phyloP scores from a whole-genome alignment of 2,113 vertebrate species.

The Cercocebus atys region DNA sequence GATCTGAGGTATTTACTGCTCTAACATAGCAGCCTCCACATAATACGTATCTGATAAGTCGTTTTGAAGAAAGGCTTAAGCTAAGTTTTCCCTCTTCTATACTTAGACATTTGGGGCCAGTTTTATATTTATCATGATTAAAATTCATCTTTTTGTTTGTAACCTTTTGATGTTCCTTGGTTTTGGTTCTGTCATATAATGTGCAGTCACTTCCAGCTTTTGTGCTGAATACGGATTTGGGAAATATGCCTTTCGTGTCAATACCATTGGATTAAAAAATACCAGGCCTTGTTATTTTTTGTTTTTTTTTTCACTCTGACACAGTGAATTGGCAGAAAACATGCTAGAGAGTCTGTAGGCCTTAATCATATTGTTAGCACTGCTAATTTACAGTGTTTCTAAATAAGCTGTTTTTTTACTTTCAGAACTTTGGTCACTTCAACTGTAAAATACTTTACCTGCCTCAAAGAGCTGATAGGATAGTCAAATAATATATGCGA shows the following conservation, averaged over 20 bases:
- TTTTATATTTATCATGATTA: constrained; percentile 29
- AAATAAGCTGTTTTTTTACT: background rate
- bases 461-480: background rate
- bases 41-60: background rate
- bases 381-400: background rate
- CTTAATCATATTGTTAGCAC: constrained; percentile 14
- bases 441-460: constrained; percentile 29
- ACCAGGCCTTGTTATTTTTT: background rate
- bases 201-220: constrained; percentile 11
- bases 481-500: background rate
- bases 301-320: background rate
- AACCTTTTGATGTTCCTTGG: constrained; percentile 23
- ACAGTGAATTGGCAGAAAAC: background rate
- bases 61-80: background rate
- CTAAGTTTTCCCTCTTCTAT: background rate
- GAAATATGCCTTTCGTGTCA: background rate
- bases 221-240: constrained; percentile 41
- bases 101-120: background rate
- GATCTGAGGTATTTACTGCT: background rate
- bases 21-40: background rate
- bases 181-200: constrained; percentile 36
- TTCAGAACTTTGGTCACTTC: constrained; percentile 6
- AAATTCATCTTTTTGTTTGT: constrained; percentile 39
- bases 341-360: background rate
- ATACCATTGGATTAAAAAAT: background rate